Conservation (phyloP, 2,888 invertebrate species). For the Tubiluchus corallicola region DNA sequence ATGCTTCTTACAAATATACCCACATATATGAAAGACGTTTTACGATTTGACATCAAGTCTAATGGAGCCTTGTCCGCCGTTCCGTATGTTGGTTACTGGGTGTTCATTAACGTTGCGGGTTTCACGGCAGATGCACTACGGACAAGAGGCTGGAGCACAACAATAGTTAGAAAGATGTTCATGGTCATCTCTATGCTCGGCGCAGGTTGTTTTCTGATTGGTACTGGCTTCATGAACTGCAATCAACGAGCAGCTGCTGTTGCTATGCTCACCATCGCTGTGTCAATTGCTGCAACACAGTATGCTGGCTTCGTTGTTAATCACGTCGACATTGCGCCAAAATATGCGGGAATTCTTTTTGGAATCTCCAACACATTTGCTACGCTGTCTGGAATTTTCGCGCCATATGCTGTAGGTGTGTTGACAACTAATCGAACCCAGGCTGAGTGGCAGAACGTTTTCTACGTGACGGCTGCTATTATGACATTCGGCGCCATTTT, state of each 20-base stretch:
- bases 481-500: too few species aligned
- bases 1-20: conserved; percentile 23
- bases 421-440: too few species aligned
- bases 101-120: conserved; percentile 22
- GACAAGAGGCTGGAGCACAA: conserved; percentile 1
- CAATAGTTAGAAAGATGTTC: not conserved
- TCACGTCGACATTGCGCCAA: conserved; percentile 28
- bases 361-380: conserved; percentile 27
- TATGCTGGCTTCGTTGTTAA: conserved; percentile 24
- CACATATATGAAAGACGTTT: conserved; percentile 23
- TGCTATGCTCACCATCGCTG: conserved; percentile 17
- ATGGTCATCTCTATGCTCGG: conserved; percentile 17
- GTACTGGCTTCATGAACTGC: conserved; percentile 21
- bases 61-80: conserved; percentile 23
- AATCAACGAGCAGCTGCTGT: conserved; percentile 18
- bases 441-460: too few species aligned
- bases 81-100: conserved; percentile 24
- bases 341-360: conserved; percentile 26
- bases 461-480: too few species aligned
- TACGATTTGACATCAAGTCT: conserved; percentile 21
- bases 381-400: conserved; percentile 26
- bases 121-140: conserved; percentile 18
- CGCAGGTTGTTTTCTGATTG: conserved; percentile 18
- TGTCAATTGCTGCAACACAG: conserved; percentile 21
- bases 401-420: conserved; percentile 23